phyloP scores from a whole-genome alignment of 2,888 invertebrate species.

The Bombyx huttoni region DNA sequence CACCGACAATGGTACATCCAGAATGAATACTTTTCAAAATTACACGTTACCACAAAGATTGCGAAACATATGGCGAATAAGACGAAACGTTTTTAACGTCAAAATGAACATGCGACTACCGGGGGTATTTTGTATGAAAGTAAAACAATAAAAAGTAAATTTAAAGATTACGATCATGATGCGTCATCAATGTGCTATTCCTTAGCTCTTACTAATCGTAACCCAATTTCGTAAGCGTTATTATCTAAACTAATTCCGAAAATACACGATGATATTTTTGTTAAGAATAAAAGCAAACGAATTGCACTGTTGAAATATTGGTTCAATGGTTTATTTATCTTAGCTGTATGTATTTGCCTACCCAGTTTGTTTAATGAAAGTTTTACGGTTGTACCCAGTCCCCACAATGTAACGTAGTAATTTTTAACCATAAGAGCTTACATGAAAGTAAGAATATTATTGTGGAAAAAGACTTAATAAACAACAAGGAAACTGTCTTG shows the following conservation, averaged over 20 bases:
- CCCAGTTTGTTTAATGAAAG: neutral
- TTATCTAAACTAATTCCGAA: conserved; percentile 2
- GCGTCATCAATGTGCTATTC: neutral
- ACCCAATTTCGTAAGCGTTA: neutral
- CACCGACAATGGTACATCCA: conserved; percentile 41
- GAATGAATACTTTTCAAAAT: neutral
- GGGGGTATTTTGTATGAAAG: no score
- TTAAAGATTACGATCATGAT: neutral
- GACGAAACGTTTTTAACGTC: neutral
- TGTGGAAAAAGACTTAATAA: no score
- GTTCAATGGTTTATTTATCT: conserved; percentile 9
- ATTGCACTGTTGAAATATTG: conserved; percentile 11
- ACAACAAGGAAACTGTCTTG: no score
- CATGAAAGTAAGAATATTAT: neutral
- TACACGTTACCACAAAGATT: conserved; percentile 14
- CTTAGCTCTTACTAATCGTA: neutral
- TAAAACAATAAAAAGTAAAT: neutral
- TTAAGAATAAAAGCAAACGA: conserved; percentile 3
- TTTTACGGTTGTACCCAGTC: neutral
- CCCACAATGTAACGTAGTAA: neutral
- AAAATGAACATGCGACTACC: neutral
- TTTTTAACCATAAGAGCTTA: neutral
- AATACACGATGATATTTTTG: neutral
- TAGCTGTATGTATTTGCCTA: conserved; percentile 1
- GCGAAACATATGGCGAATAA: conserved; percentile 1